phyloP scores from a whole-genome alignment of 2,888 invertebrate species.

The Acanthopleura granulata region DNA sequence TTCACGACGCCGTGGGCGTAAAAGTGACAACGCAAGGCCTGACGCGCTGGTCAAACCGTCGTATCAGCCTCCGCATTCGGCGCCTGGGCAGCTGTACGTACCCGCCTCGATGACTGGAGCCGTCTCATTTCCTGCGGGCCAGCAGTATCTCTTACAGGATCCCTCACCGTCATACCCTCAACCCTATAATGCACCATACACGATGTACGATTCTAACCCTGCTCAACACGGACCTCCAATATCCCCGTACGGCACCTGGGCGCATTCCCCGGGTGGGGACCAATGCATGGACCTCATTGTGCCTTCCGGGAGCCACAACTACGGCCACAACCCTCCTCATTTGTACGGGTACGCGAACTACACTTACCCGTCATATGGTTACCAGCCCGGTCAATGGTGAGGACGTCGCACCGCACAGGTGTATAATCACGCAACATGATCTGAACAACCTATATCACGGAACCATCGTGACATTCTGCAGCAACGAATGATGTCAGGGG shows the following conservation, averaged over 20 bases:
- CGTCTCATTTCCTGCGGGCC: neutral
- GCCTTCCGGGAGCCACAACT: neutral
- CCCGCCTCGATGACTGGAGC: neutral
- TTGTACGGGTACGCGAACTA: slow-evolving; percentile 9
- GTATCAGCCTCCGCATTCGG: neutral
- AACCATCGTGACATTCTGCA: no score
- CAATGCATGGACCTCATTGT: neutral
- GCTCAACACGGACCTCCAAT: neutral
- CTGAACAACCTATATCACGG: no score
- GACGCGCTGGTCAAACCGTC: neutral
- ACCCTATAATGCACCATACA: neutral
- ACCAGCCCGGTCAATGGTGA: neutral
- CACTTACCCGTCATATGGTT: neutral
- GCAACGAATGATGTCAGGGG: no score
- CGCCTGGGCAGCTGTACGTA: neutral
- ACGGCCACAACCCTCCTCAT: neutral
- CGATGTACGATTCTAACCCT: neutral
- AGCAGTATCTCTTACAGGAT: neutral
- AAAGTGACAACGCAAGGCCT: neutral
- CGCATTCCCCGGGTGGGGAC: neutral
- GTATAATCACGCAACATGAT: no score
- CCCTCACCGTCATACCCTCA: neutral
- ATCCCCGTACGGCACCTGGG: neutral
- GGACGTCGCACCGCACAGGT: no score
- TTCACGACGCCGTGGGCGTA: neutral